Conservation (phyloP, 2,797 vertebrate species). For the Melanotaenia trifasciata region DNA sequence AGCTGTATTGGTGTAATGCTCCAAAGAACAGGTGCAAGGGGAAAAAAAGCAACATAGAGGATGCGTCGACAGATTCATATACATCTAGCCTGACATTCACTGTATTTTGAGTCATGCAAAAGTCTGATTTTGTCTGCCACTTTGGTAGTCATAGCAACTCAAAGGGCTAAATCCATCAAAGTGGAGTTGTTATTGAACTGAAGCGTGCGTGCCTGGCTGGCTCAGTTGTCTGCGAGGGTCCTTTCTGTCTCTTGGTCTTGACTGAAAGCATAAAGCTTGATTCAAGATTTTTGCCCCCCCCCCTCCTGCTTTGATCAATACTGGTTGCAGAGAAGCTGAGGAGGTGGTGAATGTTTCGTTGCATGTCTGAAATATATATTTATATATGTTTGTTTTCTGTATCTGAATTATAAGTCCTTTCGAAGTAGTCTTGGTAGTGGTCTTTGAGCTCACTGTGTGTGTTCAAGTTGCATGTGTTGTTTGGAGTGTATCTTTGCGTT, state of each 20-base stretch:
- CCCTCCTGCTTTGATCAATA: constrained; percentile 54
- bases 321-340: constrained; percentile 54
- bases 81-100: constrained; percentile 44
- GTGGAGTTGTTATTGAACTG: constrained; percentile 5
- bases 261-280: constrained; percentile 34
- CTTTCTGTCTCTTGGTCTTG: constrained; percentile 42
- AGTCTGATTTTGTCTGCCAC: constrained; percentile 35
- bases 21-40: constrained; percentile 10
- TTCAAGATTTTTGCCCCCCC: constrained; percentile 8
- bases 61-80: constrained; percentile 35
- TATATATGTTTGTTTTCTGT: constrained; percentile 32
- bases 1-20: constrained; percentile 22
- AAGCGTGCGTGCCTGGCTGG: constrained; percentile 5
- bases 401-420: constrained; percentile 38
- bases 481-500: constrained; percentile 56
- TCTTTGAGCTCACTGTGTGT: constrained; percentile 71
- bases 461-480: constrained; percentile 65
- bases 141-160: constrained; percentile 61
- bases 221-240: constrained; percentile 30
- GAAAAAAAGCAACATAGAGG: constrained; percentile 19
- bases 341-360: constrained; percentile 37
- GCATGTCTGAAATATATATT: constrained; percentile 16
- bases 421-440: constrained; percentile 36
- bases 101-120: constrained; percentile 43
- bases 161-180: constrained; percentile 35